Conservation (phyloP, 2,888 invertebrate genomes). For the Polydrusus tereticollis region DNA sequence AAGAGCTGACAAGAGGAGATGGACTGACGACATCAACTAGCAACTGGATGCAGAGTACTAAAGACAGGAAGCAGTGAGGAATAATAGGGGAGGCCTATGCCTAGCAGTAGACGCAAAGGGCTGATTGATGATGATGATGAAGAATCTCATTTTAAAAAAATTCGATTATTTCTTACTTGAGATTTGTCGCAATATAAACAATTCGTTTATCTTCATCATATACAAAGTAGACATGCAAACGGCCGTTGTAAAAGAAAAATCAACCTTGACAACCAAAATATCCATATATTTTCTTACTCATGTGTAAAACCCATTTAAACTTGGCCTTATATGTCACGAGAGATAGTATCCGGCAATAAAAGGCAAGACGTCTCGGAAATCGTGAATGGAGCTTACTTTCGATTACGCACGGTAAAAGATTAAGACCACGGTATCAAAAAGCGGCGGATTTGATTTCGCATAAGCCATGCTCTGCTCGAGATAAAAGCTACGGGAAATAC, state of each 20-base stretch:
- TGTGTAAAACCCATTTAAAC: slow-evolving; percentile 47
- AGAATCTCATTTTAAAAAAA: too few relatives aligned
- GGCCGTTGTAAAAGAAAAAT: slow-evolving; percentile 12
- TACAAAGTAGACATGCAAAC: neutral
- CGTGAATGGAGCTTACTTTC: slow-evolving; percentile 59
- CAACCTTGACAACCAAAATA: slow-evolving; percentile 26
- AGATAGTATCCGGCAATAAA: slow-evolving; percentile 37
- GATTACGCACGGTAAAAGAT: slow-evolving; percentile 49
- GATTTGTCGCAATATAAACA: too few relatives aligned
- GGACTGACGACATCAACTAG: too few relatives aligned
- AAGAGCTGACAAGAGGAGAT: too few relatives aligned
- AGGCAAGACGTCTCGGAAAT: slow-evolving; percentile 46
- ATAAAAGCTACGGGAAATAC: slow-evolving; percentile 50
- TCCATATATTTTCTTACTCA: slow-evolving; percentile 31
- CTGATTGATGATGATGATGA: too few relatives aligned
- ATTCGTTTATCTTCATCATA: neutral
- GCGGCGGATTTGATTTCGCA: slow-evolving; percentile 57
- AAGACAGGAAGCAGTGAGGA: too few relatives aligned
- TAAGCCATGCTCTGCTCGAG: slow-evolving; percentile 53
- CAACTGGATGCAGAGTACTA: too few relatives aligned
- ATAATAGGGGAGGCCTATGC: too few relatives aligned
- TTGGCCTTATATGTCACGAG: slow-evolving; percentile 44
- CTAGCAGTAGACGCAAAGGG: too few relatives aligned
- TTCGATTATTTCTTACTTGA: too few relatives aligned
- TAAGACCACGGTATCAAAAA: slow-evolving; percentile 53